phyloP scores from a whole-genome alignment of 2,113 vertebrate species.

The Serilophus lunatus region DNA sequence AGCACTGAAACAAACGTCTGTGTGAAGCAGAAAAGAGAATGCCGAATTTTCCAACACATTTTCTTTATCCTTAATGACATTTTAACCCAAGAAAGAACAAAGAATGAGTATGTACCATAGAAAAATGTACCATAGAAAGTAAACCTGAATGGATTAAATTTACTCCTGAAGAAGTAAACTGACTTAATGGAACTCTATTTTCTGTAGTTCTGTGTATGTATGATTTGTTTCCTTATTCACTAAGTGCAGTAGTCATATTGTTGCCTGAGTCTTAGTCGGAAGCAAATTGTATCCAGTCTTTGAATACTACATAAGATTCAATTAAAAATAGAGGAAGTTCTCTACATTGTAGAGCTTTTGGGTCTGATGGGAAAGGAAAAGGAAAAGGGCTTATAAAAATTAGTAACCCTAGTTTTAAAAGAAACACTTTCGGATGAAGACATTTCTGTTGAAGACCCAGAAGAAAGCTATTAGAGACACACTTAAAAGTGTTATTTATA shows the following conservation, averaged over 20 bases:
- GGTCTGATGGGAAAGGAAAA: not conserved
- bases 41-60: not conserved
- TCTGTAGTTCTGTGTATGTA: not conserved
- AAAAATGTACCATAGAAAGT: rapidly evolving
- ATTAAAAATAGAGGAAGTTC: not conserved
- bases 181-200: not conserved
- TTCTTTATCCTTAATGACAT: not conserved
- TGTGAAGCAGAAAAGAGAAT: not conserved
- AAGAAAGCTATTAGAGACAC: not conserved
- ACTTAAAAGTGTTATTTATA: not conserved
- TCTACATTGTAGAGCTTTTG: not conserved
- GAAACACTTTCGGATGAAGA: not conserved
- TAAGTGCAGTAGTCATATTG: not conserved
- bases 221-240: not conserved
- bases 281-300: not conserved
- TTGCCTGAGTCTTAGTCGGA: not conserved
- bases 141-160: not conserved
- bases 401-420: not conserved
- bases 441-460: not conserved
- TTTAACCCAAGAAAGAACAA: not conserved
- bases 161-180: not conserved
- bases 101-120: not conserved
- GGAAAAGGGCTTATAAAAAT: not conserved
- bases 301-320: not conserved
- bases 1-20: not conserved